Evolutionary conservation across 2,113 vertebrate genomes (phyloP).

Genomic region (Sphaerodactylus townsendi): DNA sequence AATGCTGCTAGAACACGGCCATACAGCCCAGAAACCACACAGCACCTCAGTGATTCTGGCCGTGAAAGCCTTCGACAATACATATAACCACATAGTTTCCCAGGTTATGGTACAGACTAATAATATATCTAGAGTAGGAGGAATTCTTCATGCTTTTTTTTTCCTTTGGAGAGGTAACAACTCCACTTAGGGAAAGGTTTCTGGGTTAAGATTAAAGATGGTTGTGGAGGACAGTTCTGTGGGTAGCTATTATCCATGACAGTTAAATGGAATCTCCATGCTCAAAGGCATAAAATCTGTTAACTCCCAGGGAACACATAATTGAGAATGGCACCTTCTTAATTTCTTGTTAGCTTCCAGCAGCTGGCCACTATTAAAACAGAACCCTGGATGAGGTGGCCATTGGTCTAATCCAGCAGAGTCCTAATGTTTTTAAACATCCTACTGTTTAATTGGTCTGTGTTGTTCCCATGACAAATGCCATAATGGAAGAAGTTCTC

Average conservation of each 20-base stretch:
- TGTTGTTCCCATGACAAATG: no score
- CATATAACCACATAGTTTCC: no score
- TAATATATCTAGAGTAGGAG: background rate
- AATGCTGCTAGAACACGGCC: no score
- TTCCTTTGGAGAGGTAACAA: background rate
- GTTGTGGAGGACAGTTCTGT: background rate
- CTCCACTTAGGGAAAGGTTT: background rate
- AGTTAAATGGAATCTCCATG: background rate
- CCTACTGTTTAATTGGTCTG: background rate
- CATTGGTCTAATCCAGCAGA: no score
- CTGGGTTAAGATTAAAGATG: background rate
- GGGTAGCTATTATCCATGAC: background rate
- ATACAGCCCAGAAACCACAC: no score
- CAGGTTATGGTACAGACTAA: background rate
- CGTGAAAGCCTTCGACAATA: no score
- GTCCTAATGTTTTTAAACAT: background rate
- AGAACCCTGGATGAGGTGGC: no score
- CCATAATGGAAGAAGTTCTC: conserved; percentile 25
- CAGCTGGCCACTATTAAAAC: no score
- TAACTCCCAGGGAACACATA: no score
- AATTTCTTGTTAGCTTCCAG: no score
- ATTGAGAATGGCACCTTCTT: no score
- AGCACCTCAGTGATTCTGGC: no score
- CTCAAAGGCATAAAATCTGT: background rate
- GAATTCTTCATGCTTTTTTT: background rate